A percentile compares a stretch with the other conserved stretches of the same genome.
Evolutionary conservation across 92 coral and sea anemone species (phyloP).

Genomic region (Porites cylindrica): DNA sequence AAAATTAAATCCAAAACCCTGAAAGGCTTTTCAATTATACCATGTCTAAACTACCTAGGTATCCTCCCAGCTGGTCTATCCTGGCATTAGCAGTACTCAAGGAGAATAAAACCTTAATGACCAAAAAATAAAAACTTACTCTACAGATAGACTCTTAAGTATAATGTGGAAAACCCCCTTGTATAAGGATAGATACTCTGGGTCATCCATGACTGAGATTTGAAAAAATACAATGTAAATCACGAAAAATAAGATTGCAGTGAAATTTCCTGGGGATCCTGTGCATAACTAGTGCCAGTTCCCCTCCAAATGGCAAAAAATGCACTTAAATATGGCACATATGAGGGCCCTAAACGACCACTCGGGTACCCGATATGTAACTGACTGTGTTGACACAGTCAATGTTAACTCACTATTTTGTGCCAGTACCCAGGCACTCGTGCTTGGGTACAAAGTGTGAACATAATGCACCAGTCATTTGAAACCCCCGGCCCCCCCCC

Average conservation of each 20-base stretch:
- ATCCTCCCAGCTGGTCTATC: conserved; percentile 31
- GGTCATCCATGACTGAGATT: conserved; percentile 25
- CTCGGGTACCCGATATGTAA: conserved; percentile 2
- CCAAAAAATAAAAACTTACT: conserved; percentile 28
- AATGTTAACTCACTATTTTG: conserved; percentile 30
- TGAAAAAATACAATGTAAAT: not conserved
- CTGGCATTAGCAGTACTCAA: conserved; percentile 34
- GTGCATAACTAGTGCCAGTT: not conserved
- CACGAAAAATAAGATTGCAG: not conserved
- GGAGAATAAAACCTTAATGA: conserved; percentile 22
- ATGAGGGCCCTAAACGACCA: conserved; percentile 15
- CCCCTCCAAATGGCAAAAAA: not conserved
- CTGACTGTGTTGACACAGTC: conserved; percentile 5
- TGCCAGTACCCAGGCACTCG: conserved; percentile 21
- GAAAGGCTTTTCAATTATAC: no score
- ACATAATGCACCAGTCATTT: no score
- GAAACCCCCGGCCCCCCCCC: no score
- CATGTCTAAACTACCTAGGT: conserved; percentile 17
- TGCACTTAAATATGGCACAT: conserved; percentile 23
- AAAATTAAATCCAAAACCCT: no score
- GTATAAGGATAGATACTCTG: conserved; percentile 25
- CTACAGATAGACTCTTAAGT: conserved; percentile 12
- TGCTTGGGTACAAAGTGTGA: conserved; percentile 20
- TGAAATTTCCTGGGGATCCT: not conserved
- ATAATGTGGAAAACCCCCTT: conserved; percentile 30